These are phyloP conservation scores for Porites lutea DNA, from an alignment of 64 coral and sea anemone species.

Conservation along the genomic window DNA sequence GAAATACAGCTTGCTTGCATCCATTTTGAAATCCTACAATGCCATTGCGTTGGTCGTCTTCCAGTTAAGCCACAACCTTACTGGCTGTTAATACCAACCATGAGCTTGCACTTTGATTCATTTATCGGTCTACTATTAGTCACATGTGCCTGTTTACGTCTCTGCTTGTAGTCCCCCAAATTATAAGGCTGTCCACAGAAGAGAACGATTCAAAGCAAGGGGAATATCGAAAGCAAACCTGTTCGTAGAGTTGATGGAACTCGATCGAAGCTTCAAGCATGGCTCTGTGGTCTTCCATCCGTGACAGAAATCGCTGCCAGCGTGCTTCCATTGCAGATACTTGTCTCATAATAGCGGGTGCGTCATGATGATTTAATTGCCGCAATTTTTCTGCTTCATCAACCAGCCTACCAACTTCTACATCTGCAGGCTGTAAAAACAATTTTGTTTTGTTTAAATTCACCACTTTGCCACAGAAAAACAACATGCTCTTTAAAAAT, in stretches of 20 bases:
- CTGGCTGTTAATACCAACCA: no score
- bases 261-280: conserved; percentile 95
- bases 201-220: not conserved
- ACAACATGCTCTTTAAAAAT: no score
- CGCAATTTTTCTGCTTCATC: conserved; percentile 76
- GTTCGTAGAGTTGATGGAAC: conserved; percentile 95
- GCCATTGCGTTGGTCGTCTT: no score
- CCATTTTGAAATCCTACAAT: no score
- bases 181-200: not conserved
- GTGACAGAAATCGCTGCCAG: conserved; percentile 93
- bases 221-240: conserved; percentile 48
- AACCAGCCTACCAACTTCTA: conserved; percentile 73
- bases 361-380: conserved; percentile 79
- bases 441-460: not conserved
- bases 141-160: not conserved
- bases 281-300: conserved; percentile 89
- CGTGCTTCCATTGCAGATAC: conserved; percentile 87
- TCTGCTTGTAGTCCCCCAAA: no score
- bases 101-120: no score
- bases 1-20: no score
- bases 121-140: not conserved
- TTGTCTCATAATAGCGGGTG: conserved; percentile 76
- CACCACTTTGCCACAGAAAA: no score
- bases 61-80: no score
- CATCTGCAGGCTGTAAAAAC: conserved; percentile 82